Conservation (phyloP, 1,140 invertebrate genomes). For the Meloidogyne floridensis region DNA sequence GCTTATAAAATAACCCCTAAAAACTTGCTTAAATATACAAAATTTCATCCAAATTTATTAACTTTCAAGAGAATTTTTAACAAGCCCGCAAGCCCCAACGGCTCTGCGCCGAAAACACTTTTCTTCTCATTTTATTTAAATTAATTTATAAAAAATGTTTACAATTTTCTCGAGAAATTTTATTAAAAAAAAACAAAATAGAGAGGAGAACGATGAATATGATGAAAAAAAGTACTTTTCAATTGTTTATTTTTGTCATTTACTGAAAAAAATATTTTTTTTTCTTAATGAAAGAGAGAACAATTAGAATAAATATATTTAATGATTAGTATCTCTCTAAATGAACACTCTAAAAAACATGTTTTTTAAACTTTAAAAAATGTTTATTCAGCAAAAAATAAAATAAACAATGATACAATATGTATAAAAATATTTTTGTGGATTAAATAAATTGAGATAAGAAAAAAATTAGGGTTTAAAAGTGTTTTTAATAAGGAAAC, state of each 20-base stretch:
- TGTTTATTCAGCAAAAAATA: neutral
- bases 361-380: constrained; percentile 1
- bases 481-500: neutral
- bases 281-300: neutral
- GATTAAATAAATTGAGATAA: neutral
- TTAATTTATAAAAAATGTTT: too few relatives aligned
- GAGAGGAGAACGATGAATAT: too few relatives aligned
- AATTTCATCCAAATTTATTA: neutral
- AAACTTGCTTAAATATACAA: neutral
- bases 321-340: constrained; percentile 1
- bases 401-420: constrained; percentile 7
- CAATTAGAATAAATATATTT: neutral
- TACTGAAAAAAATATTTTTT: neutral
- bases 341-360: neutral
- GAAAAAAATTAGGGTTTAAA: too few relatives aligned
- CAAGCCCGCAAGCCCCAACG: too few relatives aligned
- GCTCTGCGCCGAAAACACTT: too few relatives aligned
- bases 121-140: too few relatives aligned
- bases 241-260: constrained; percentile 10
- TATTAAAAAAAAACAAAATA: too few relatives aligned
- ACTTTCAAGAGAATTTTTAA: too few relatives aligned
- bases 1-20: neutral
- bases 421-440: neutral
- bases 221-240: neutral
- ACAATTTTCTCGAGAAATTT: too few relatives aligned